Base-by-base conservation (phyloP, 2,888 invertebrate genomes). In the Volucella zonaria region DNA sequence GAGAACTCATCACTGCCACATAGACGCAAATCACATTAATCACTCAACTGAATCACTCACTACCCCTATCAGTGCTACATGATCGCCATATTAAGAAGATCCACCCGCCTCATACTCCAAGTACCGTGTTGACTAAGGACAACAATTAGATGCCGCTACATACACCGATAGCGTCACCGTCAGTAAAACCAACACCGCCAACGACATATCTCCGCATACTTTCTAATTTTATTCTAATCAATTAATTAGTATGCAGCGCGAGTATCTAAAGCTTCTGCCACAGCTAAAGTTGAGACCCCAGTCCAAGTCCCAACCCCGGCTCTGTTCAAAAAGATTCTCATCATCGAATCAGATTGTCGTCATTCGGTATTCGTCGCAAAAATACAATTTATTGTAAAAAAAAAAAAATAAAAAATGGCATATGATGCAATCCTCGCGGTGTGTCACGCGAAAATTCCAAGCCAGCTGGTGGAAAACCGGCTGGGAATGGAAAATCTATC, bases 361-460 rank as follows among this genome's bases (percentile, higher is more conserved):
- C 18, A 59, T 54, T 40, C 31, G 59, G 47, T 52, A 23, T 31
- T 31, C 31, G 31, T 31, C 31, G 0, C 31, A 31, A 31, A 31
- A 31, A 6, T 6, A 31, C 1, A 31, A 31, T 31, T n/a, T n/a
- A n/a, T n/a, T n/a, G n/a, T 31, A 31, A 31, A 31, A 31, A 31
- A 31, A 0, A 6, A 31, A 31, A 31, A 64, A 62, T 10, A 52
- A 66, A 61, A 74, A 40, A 82, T 56, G 38, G 75, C 70, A 47
- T 68, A 66, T 83, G 83, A 83, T 83, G 83, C 83, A 83, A 83
- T 80, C 70, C 12, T 10, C 49, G 66, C 42, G 42, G 14, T 67
- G 83, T 75, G 83, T 80, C 70, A 83, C 75, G 66, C 80, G 83
- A 75, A 66, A 83, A 76, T 80, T 80, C 75, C 83, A 66, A 56